These are phyloP conservation scores for Montipora foliosa DNA, from an alignment of 64 coral and sea anemone species.

Conservation along the genomic window DNA sequence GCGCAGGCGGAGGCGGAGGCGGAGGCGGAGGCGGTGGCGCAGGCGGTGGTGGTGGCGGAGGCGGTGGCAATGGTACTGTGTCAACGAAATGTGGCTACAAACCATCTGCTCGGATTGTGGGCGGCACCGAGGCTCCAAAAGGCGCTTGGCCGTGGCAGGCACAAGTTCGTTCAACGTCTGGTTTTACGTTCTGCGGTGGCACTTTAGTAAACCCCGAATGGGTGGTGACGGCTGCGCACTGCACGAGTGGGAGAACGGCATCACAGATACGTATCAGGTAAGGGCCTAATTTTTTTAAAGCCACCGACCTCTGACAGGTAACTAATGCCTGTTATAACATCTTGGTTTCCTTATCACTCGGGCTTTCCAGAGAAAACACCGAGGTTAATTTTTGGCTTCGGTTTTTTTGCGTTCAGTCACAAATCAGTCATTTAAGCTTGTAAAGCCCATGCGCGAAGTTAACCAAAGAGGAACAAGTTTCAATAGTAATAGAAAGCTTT, in stretches of 20 bases:
- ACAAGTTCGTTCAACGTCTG: slow-evolving; percentile 13
- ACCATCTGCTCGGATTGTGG: slow-evolving; percentile 68
- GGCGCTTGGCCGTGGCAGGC: slow-evolving; percentile 86
- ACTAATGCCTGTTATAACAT: too few relatives aligned
- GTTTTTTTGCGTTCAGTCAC: too few relatives aligned
- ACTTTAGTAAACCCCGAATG: slow-evolving; percentile 67
- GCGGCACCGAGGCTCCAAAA: slow-evolving; percentile 62
- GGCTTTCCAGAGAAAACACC: too few relatives aligned
- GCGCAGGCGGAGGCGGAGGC: neutral
- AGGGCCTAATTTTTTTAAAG: neutral
- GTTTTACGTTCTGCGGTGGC: slow-evolving; percentile 74
- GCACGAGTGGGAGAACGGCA: slow-evolving; percentile 9
- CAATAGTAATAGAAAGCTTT: too few relatives aligned
- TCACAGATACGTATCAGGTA: slow-evolving; percentile 35
- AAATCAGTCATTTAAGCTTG: too few relatives aligned
- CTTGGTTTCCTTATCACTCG: too few relatives aligned
- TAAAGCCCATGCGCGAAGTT: too few relatives aligned
- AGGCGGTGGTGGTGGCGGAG: neutral
- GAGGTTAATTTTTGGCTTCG: too few relatives aligned
- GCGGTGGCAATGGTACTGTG: neutral
- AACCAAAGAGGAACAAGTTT: too few relatives aligned
- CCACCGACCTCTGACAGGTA: too few relatives aligned
- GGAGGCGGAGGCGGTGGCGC: neutral
- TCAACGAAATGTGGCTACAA: slow-evolving; percentile 63
- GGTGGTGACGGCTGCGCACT: slow-evolving; percentile 80